Base-by-base conservation (phyloP, 2,888 invertebrate species). In the Microchrysa polita region DNA sequence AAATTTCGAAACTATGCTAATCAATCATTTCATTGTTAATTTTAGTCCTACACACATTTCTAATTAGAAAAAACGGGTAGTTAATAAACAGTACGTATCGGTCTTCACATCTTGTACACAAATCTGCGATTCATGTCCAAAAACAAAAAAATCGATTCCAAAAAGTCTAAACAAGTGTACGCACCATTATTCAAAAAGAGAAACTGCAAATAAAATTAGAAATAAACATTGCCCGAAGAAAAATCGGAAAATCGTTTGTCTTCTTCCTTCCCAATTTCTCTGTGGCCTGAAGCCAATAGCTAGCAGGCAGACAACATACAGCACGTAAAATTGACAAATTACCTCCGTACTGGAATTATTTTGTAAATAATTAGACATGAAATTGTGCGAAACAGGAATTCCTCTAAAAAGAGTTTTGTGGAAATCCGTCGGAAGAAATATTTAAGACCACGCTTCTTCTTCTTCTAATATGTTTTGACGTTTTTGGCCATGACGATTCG, bases 311-410 rank as follows among this genome's bases (percentile, higher is more conserved):
- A 34, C 61, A 61, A 34, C n/a, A 34, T 7, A 34, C 27, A 34
- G 27, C 27, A 34, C 27, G n/a, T n/a, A 34, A 40, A 40, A 61
- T 65, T 65, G 65, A 65, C 65, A 65, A 65, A 65, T 65, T 65
- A 34, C 44, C 65, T 65, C 65, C 65, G 42, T 48, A 48, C 42
- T 48, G 65, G 27, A 48, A 48, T 48, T 65, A 48, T 65, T 34
- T 65, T 65, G 65, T 65, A 65, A 65, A 65, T 65, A 65, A 65
- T 65, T 65, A 65, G 65, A 65, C 65, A 42, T 42, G 42, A 42
- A 65, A 14, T 44, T 34, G n/a, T n/a, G 34, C 5, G 48, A 65
- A 44, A 22, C 48, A 44, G 65, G 61, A 61, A 65, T 55, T 55
- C 55, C 55, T 55, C 55, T 55, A 16, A 20, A 16, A 55, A 55